Evolutionary conservation across 2,888 invertebrate genomes (phyloP).

Genomic region (Drosophila limbata): DNA sequence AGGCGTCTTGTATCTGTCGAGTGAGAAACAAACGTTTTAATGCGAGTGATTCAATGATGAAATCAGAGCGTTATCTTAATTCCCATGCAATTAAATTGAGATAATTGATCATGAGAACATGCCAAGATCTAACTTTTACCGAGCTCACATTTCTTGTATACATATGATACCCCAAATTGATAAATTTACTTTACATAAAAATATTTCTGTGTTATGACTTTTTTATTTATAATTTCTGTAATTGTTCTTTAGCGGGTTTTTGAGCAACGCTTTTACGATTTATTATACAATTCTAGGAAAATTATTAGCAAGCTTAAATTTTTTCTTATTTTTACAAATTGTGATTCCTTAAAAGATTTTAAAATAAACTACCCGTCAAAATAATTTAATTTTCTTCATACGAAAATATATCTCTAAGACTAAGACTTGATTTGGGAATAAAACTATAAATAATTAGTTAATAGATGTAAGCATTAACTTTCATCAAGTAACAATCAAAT

Average conservation of each 20-base stretch:
- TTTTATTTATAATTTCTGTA: neutral
- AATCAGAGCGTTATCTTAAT: constrained; percentile 21
- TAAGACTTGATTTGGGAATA: too few species aligned
- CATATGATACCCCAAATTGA: neutral
- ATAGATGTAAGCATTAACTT: too few species aligned
- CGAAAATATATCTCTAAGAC: too few species aligned
- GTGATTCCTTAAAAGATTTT: too few species aligned
- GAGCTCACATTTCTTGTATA: neutral
- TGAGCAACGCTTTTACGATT: too few species aligned
- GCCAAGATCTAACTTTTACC: neutral
- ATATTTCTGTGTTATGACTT: neutral
- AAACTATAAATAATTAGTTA: too few species aligned
- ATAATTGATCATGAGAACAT: neutral
- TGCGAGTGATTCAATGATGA: neutral
- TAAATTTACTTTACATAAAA: neutral
- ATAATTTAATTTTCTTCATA: too few species aligned
- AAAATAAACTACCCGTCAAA: too few species aligned
- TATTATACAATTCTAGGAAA: too few species aligned
- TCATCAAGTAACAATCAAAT: too few species aligned
- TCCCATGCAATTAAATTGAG: constrained; percentile 6
- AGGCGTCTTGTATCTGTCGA: constrained; percentile 92
- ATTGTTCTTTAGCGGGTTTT: neutral
- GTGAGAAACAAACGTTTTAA: constrained; percentile 8
- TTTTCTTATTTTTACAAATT: too few species aligned
- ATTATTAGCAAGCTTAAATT: too few species aligned